Evolutionary conservation across 2,888 invertebrate genomes (phyloP).

Genomic region (Aethes cnicana): DNA sequence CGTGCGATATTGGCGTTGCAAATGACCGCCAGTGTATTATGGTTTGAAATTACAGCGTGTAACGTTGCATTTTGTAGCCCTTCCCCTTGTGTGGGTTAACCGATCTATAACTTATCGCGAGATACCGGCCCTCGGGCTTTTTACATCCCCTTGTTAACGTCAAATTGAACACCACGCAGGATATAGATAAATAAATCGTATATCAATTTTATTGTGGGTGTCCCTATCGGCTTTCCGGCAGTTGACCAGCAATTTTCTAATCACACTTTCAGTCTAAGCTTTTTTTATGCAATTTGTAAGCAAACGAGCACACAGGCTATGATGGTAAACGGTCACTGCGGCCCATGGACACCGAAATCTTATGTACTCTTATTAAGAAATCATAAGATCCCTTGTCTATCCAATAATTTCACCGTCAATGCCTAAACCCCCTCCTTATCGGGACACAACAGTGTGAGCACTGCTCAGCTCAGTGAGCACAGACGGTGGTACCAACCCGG

Average conservation of each 20-base stretch:
- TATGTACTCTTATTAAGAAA: no score
- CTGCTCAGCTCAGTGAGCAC: no score
- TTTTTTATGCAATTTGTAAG: no score
- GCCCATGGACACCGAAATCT: no score
- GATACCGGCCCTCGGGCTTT: conserved; percentile 24
- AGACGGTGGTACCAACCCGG: no score
- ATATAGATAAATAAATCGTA: conserved; percentile 21
- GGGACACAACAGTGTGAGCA: no score
- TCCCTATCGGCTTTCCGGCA: conserved; percentile 5
- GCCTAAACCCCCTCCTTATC: no score
- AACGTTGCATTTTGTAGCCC: conserved; percentile 16
- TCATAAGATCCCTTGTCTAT: no score
- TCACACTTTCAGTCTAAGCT: no score
- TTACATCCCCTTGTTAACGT: conserved; percentile 28
- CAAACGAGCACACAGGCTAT: no score
- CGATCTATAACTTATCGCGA: conserved; percentile 26
- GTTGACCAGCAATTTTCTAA: conserved; percentile 6
- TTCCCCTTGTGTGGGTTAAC: conserved; percentile 23
- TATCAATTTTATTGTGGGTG: conserved; percentile 17
- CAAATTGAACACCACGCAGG: conserved; percentile 22
- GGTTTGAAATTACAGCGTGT: conserved; percentile 21
- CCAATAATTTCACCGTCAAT: no score
- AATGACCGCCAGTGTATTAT: conserved; percentile 19
- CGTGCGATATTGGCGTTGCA: conserved; percentile 3
- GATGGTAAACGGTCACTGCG: no score